A percentile compares a stretch with the other conserved stretches of the same genome.
phyloP scores from a whole-genome alignment of 2,797 vertebrate genomes.

The Ibycter americanus region DNA sequence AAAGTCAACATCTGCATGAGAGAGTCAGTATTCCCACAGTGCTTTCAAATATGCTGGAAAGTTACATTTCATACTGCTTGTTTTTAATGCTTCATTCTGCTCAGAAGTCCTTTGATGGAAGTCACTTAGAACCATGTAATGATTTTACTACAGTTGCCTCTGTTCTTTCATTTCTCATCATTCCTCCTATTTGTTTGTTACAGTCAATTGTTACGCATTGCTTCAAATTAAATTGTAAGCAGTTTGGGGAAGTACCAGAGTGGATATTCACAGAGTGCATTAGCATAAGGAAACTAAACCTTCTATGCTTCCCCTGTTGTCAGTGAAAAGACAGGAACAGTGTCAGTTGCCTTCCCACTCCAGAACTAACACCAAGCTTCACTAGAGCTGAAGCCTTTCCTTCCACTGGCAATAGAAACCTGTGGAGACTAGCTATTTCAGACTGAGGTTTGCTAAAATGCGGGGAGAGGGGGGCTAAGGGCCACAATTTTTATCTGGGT shows the following conservation, averaged over 20 bases:
- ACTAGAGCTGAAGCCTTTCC: neutral
- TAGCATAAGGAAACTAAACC: neutral
- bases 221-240: conserved; percentile 31
- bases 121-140: neutral
- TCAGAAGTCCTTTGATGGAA: neutral
- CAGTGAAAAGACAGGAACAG: neutral
- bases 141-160: conserved; percentile 13
- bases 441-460: neutral
- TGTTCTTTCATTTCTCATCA: conserved; percentile 8
- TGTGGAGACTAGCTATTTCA: neutral
- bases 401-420: neutral
- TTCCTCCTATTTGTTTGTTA: conserved; percentile 11
- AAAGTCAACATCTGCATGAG: neutral
- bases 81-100: conserved; percentile 10
- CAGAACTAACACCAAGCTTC: neutral
- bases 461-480: fast-evolving
- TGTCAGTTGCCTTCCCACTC: neutral
- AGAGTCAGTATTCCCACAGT: neutral
- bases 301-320: neutral
- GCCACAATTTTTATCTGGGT: neutral
- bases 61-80: neutral
- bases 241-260: neutral
- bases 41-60: neutral
- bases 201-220: neutral
- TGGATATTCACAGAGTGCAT: neutral